phyloP scores from a whole-genome alignment of 2,797 vertebrate species.

The Gastrophryne carolinensis region DNA sequence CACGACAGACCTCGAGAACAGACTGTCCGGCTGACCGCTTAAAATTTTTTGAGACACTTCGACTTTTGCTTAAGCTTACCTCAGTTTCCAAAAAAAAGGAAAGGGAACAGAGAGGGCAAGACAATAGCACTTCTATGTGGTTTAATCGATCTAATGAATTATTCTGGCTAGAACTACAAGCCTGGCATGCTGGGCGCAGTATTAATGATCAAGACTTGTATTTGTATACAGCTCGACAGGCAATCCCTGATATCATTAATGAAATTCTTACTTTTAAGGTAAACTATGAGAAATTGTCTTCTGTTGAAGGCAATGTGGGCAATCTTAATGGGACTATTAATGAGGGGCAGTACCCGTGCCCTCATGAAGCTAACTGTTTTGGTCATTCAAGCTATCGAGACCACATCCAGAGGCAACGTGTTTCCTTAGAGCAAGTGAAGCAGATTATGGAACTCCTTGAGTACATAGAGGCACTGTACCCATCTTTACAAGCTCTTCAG shows the following conservation, averaged over 20 bases:
- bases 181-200: constrained; percentile 93
- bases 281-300: constrained; percentile 78
- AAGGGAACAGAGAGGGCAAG: constrained; percentile 91
- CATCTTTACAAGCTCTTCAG: constrained; percentile 93
- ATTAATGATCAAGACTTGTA: constrained; percentile 92
- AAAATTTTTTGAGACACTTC: constrained; percentile 97
- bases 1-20: constrained; percentile 93
- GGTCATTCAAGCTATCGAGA: constrained; percentile 79
- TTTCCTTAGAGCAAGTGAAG: constrained; percentile 96
- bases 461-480: constrained; percentile 95
- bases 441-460: constrained; percentile 94
- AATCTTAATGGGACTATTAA: constrained; percentile 73
- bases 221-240: constrained; percentile 92
- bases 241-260: constrained; percentile 94
- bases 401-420: constrained; percentile 88
- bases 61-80: constrained; percentile 95
- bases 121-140: constrained; percentile 88
- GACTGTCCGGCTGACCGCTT: constrained; percentile 95
- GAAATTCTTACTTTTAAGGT: constrained; percentile 96
- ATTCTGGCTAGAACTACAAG: constrained; percentile 97
- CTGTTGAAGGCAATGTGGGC: constrained; percentile 60
- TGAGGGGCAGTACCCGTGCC: constrained; percentile 62
- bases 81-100: constrained; percentile 99
- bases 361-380: constrained; percentile 64
- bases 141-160: constrained; percentile 90